Conservation (phyloP, 2,113 vertebrate genomes). For the Myotis brandtii region DNA sequence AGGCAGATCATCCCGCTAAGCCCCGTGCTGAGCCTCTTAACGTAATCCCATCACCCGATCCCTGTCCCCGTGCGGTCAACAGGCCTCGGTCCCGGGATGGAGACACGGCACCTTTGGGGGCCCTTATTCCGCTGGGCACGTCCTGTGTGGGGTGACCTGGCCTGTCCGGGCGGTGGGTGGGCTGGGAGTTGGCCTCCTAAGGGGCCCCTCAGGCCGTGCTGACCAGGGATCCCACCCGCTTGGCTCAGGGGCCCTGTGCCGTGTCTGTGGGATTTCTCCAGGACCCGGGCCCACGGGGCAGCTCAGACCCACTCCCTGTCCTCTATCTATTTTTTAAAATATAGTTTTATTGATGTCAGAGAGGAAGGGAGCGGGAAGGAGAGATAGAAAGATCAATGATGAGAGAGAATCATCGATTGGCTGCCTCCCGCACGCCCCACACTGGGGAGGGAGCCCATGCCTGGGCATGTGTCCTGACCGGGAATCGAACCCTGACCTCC, state of each 20-base stretch:
- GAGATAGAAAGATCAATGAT: too few relatives aligned
- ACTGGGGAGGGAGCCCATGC: too few relatives aligned
- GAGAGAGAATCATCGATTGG: too few relatives aligned
- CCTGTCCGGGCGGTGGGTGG: not conserved
- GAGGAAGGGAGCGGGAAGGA: too few relatives aligned
- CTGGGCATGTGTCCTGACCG: too few relatives aligned
- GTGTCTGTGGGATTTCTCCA: rapidly evolving
- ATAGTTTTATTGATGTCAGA: too few relatives aligned
- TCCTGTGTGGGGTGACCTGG: not conserved
- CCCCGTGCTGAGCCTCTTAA: not conserved
- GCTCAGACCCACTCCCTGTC: not conserved
- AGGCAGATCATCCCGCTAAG: not conserved
- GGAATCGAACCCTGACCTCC: too few relatives aligned
- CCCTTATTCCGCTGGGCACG: too few relatives aligned
- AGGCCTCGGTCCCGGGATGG: not conserved
- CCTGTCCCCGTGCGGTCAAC: not conserved
- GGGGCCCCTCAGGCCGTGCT: rapidly evolving
- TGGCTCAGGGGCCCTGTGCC: rapidly evolving
- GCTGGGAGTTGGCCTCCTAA: not conserved
- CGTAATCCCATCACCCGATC: not conserved
- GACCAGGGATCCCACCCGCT: not conserved
- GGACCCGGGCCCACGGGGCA: not conserved
- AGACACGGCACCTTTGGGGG: not conserved
- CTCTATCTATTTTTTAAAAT: too few relatives aligned
- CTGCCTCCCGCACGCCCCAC: too few relatives aligned